phyloP scores from a whole-genome alignment of 2,888 invertebrate genomes.

The Eucera pruinosa region DNA sequence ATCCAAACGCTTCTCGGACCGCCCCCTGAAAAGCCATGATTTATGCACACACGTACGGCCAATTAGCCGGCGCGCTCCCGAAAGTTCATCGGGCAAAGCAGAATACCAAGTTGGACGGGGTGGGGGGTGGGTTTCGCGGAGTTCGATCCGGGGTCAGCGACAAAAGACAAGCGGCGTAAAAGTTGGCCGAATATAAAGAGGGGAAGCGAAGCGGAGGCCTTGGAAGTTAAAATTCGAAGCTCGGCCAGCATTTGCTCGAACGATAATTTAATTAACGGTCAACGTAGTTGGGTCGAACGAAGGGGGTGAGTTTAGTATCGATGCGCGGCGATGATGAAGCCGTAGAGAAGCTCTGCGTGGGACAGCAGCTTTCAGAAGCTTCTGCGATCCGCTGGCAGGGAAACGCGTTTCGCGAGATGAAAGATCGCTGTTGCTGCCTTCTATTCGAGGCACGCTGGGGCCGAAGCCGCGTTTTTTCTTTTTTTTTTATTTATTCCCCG shows the following conservation, averaged over 20 bases:
- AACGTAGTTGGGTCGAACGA: not conserved
- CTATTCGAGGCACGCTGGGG: not conserved
- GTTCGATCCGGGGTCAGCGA: slow-evolving; percentile 22
- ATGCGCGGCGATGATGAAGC: slow-evolving; percentile 59
- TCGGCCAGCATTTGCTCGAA: slow-evolving; percentile 50
- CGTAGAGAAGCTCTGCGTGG: slow-evolving; percentile 53
- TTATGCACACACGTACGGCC: not conserved
- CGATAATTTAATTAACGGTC: slow-evolving; percentile 72
- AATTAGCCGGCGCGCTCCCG: slow-evolving; percentile 23
- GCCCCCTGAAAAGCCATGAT: too few species aligned
- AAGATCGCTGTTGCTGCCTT: not conserved
- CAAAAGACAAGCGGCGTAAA: slow-evolving; percentile 36
- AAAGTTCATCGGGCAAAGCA: slow-evolving; percentile 19
- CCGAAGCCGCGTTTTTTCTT: slow-evolving; percentile 24
- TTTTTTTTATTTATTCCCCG: slow-evolving; percentile 15
- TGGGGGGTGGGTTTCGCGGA: slow-evolving; percentile 19
- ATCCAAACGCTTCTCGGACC: too few species aligned
- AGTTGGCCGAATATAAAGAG: slow-evolving; percentile 47
- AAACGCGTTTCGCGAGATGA: slow-evolving; percentile 5
- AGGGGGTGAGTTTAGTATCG: slow-evolving; percentile 53
- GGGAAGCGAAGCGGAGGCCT: slow-evolving; percentile 48
- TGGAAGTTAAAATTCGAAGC: slow-evolving; percentile 53
- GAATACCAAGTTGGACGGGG: slow-evolving; percentile 20
- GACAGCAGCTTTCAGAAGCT: slow-evolving; percentile 36
- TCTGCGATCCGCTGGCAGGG: too few species aligned